Evolutionary conservation across 1,140 invertebrate species (phyloP).

Genomic region (Bombus breviceps): DNA sequence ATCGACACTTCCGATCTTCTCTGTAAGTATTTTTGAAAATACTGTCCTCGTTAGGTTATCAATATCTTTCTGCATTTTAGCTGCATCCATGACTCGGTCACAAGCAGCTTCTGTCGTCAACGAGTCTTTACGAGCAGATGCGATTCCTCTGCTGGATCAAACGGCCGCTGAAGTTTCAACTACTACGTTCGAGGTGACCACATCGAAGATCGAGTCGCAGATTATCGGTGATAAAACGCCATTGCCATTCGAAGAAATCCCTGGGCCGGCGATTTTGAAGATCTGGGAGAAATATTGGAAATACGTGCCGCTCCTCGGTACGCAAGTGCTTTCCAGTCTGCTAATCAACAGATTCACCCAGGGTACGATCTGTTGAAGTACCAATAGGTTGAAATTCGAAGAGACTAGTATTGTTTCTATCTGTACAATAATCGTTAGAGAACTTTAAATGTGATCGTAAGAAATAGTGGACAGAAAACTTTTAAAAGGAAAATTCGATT

Average conservation of each 20-base stretch:
- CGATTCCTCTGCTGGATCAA: slow-evolving; percentile 45
- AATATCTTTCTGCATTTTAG: background rate
- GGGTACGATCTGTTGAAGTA: slow-evolving; percentile 79
- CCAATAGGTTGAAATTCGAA: slow-evolving; percentile 44
- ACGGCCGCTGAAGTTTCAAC: background rate
- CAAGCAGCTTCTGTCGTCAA: slow-evolving; percentile 11
- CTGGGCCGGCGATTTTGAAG: slow-evolving; percentile 84
- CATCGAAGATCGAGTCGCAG: background rate
- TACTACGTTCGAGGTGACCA: slow-evolving; percentile 41
- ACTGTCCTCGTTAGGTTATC: background rate
- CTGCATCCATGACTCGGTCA: slow-evolving; percentile 24
- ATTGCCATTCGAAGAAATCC: slow-evolving; percentile 85
- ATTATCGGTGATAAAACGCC: slow-evolving; percentile 52
- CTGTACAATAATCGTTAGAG: background rate
- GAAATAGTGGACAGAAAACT: background rate
- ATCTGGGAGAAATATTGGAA: slow-evolving; percentile 84
- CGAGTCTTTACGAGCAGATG: slow-evolving; percentile 24
- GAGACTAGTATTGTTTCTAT: background rate
- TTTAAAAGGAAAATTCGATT: background rate
- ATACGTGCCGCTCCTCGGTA: slow-evolving; percentile 85
- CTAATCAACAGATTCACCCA: slow-evolving; percentile 84
- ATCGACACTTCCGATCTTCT: slow-evolving; percentile 38
- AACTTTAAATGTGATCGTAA: background rate
- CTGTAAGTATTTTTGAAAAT: slow-evolving; percentile 6
- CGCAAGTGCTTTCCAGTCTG: slow-evolving; percentile 84